Base-by-base conservation (phyloP, 53 echinoderm and acorn worm species). In the Holothuria scabra region DNA sequence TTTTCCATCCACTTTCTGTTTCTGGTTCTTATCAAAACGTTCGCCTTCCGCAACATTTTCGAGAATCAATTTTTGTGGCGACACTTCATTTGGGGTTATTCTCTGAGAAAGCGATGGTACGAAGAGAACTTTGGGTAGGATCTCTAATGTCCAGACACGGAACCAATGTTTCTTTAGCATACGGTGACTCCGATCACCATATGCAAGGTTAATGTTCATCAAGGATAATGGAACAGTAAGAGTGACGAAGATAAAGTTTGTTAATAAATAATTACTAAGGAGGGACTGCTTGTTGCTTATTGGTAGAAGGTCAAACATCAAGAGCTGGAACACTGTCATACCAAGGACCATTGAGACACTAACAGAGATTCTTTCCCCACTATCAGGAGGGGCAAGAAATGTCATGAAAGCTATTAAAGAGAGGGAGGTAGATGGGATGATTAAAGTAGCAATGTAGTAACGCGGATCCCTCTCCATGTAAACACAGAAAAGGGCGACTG, bases 261-360 rank as follows among this genome's bases (percentile, higher is more conserved):
- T 32, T 21, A 22, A 31, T 13, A 79, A 59, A 57, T 79, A 57
- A 29, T 33, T 28, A 29, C 79, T 55, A 8, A 79, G 30, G 32
- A 30, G 11, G 0, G 59, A 35, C 13, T 23, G 34, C 14, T 79
- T 18, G 20, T 79, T 32, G 16, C 55, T 79, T 24, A 56, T 55
- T 26, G 76, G 76, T 23, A 76, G 57, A 6, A 79, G 30, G 56
- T 79, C 79, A 79, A 23, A 30, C 79, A 79, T 79, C 21, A 79
- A 55, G 1, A 79, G 32, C 49, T 79, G 56, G 52, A 79, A 79
- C 20, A 79, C 58, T 19, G 79, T 79, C 57, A 79, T 33, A 33
- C 79, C 79, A 55, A 79, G 79, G 30, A 79, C 59, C 79, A 79
- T 79, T 0, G 79, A 59, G 7, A 79, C 79, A 7, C 28, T 79